These are phyloP conservation scores for Aviceda subcristata DNA, from an alignment of 2,113 vertebrate genomes.

Conservation along the genomic window DNA sequence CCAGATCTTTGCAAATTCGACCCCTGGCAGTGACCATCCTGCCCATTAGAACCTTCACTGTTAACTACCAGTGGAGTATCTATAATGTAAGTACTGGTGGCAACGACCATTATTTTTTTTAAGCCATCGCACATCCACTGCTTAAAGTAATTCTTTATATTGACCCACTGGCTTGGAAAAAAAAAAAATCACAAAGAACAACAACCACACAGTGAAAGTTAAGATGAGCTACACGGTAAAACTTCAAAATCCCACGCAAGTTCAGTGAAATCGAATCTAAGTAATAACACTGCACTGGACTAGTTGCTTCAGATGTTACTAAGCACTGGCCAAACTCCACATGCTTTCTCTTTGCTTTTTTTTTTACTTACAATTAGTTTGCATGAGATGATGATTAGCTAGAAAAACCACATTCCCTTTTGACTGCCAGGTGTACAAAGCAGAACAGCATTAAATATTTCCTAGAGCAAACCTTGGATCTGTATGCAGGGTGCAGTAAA, in stretches of 20 bases:
- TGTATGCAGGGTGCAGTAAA: neutral
- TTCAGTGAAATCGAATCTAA: neutral
- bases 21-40: neutral
- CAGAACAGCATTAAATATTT: neutral
- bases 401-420: neutral
- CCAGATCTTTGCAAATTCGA: neutral
- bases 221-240: neutral
- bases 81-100: neutral
- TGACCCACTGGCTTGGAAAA: neutral
- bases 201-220: neutral
- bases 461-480: neutral
- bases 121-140: neutral
- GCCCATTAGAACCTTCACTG: neutral
- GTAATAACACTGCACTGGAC: neutral
- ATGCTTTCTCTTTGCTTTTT: neutral
- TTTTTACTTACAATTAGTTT: constrained; percentile 7
- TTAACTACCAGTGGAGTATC: neutral
- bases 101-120: neutral
- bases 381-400: neutral
- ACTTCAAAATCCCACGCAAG: neutral
- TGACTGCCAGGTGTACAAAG: neutral
- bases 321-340: neutral
- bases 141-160: neutral
- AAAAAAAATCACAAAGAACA: neutral
- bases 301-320: neutral